phyloP scores from a whole-genome alignment of 2,797 vertebrate species.

The Rhinoraja longicauda region DNA sequence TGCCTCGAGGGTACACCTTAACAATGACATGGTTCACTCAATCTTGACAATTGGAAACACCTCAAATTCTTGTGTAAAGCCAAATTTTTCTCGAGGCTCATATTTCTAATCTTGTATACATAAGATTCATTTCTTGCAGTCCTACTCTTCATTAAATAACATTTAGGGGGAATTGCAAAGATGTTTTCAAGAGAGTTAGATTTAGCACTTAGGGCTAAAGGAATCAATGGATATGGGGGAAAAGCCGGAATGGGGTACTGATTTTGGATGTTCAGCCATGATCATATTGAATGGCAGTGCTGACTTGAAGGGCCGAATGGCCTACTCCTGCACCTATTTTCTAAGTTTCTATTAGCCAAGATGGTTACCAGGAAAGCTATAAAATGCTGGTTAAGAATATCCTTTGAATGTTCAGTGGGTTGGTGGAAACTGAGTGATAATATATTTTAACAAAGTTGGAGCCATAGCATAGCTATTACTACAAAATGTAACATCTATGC shows the following conservation, averaged over 20 bases:
- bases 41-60: not conserved
- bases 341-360: not conserved
- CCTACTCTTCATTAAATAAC: not conserved
- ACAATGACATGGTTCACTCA: not conserved
- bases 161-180: not conserved
- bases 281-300: too few relatives aligned
- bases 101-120: not conserved
- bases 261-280: too few relatives aligned
- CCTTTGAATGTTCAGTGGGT: not conserved
- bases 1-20: not conserved
- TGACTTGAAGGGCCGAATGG: too few relatives aligned
- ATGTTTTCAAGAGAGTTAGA: too few relatives aligned
- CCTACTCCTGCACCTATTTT: too few relatives aligned
- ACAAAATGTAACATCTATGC: too few relatives aligned
- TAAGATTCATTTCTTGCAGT: not conserved
- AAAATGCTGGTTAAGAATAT: not conserved
- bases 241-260: too few relatives aligned
- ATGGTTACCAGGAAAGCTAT: not conserved
- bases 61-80: not conserved
- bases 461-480: too few relatives aligned
- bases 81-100: not conserved
- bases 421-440: too few relatives aligned
- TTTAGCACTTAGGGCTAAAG: too few relatives aligned
- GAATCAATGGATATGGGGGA: too few relatives aligned
- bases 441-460: too few relatives aligned